phyloP scores from a whole-genome alignment of 2,888 invertebrate species.

The Autographa pulchrina region DNA sequence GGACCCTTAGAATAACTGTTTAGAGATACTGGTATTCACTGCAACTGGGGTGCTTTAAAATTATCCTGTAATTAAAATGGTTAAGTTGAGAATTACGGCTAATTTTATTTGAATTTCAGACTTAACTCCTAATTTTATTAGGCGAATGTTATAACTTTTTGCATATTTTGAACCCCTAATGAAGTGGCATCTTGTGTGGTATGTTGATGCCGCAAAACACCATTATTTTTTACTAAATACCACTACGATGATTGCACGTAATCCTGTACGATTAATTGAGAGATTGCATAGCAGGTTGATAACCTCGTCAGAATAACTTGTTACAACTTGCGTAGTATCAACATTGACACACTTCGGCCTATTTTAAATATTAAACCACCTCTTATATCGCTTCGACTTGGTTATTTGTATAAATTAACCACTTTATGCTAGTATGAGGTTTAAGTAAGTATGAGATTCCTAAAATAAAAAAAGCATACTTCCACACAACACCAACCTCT shows the following conservation, averaged over 20 bases:
- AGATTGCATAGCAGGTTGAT: conserved; percentile 26
- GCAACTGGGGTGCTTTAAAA: too few species aligned
- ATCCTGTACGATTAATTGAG: conserved; percentile 15
- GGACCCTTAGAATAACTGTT: too few species aligned
- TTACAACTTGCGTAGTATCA: conserved; percentile 14
- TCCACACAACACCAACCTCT: too few species aligned
- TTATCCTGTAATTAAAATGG: too few species aligned
- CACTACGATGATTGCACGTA: conserved; percentile 1
- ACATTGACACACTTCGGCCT: conserved; percentile 35
- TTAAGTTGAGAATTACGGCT: too few species aligned
- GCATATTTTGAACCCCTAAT: too few species aligned
- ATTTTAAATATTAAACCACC: conserved; percentile 11
- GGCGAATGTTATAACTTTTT: too few species aligned
- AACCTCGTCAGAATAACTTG: conserved; percentile 30
- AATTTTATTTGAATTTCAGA: too few species aligned
- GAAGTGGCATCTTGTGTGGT: too few species aligned
- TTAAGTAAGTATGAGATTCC: not conserved
- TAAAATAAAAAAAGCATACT: not conserved
- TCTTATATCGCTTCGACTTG: not conserved
- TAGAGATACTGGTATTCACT: too few species aligned
- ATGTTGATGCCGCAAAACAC: too few species aligned
- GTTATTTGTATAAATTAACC: not conserved
- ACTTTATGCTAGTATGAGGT: not conserved
- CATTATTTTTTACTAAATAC: not conserved
- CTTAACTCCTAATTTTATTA: too few species aligned